Percentiles rank a stretch among this genome's conserved stretches.
These are phyloP conservation scores for Scrobipalpa atriplicella DNA, from an alignment of 2,888 invertebrate species.

Conservation along the genomic window DNA sequence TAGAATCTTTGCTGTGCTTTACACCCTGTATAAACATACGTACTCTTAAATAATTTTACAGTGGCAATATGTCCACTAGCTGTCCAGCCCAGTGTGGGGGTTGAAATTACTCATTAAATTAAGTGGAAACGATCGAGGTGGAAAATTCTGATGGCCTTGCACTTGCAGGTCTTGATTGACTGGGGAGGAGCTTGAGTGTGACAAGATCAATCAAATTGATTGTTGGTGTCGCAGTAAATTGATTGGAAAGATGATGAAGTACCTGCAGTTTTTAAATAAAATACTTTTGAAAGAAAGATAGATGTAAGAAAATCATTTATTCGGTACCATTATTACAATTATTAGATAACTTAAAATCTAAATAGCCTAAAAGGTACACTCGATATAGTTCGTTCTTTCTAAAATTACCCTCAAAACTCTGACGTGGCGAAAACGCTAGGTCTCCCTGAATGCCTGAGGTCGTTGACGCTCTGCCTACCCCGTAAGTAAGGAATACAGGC, in stretches of 20 bases:
- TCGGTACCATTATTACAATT: too few relatives aligned
- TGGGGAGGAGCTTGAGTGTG: not conserved
- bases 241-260: not conserved
- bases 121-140: conserved; percentile 14
- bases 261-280: not conserved
- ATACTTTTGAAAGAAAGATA: too few relatives aligned
- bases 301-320: too few relatives aligned
- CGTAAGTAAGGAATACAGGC: too few relatives aligned
- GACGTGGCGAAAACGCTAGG: too few relatives aligned
- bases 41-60: not conserved
- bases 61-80: not conserved
- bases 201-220: not conserved
- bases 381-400: too few relatives aligned
- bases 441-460: too few relatives aligned
- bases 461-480: too few relatives aligned
- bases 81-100: not conserved
- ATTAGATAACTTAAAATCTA: too few relatives aligned
- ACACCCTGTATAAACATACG: not conserved
- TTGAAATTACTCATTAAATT: conserved; percentile 21
- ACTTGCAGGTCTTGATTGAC: conserved; percentile 15
- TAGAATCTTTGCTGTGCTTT: not conserved
- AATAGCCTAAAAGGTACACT: too few relatives aligned
- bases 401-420: too few relatives aligned
- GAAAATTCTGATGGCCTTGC: conserved; percentile 1
- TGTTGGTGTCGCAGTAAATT: too few relatives aligned